Evolutionary conservation across 2,113 vertebrate species (phyloP).

Genomic region (Coptodon bakossiorum): DNA sequence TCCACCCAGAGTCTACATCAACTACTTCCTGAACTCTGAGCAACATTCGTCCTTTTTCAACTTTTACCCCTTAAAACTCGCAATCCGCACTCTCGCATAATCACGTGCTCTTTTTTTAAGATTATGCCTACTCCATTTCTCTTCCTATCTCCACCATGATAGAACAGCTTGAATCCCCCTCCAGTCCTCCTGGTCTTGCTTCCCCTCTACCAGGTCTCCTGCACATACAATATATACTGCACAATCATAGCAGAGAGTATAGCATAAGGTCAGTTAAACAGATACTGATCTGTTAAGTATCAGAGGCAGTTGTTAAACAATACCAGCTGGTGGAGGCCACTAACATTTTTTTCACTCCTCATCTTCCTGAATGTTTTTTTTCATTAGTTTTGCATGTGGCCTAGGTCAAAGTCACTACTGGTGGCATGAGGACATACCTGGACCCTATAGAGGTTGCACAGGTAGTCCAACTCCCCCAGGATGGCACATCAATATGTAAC

Average conservation of each 20-base stretch:
- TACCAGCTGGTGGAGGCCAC: background rate
- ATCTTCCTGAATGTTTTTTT: background rate
- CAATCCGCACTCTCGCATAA: background rate
- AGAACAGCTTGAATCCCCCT: background rate
- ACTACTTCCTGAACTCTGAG: background rate
- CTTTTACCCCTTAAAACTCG: background rate
- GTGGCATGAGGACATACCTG: background rate
- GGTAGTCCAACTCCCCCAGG: background rate
- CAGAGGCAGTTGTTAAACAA: background rate
- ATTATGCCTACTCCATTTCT: background rate
- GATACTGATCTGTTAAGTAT: background rate
- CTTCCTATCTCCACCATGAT: background rate
- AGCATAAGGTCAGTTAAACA: background rate
- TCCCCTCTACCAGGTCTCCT: background rate
- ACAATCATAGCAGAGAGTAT: background rate
- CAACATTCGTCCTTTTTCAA: background rate
- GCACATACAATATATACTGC: background rate
- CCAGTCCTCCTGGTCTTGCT: background rate
- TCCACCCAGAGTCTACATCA: background rate
- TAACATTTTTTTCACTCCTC: background rate
- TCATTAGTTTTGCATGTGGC: background rate
- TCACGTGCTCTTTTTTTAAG: background rate
- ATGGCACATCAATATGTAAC: background rate
- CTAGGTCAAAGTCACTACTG: background rate
- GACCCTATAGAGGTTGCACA: background rate